Conservation (phyloP, 2,888 invertebrate genomes). For the Pollenia angustigena region DNA sequence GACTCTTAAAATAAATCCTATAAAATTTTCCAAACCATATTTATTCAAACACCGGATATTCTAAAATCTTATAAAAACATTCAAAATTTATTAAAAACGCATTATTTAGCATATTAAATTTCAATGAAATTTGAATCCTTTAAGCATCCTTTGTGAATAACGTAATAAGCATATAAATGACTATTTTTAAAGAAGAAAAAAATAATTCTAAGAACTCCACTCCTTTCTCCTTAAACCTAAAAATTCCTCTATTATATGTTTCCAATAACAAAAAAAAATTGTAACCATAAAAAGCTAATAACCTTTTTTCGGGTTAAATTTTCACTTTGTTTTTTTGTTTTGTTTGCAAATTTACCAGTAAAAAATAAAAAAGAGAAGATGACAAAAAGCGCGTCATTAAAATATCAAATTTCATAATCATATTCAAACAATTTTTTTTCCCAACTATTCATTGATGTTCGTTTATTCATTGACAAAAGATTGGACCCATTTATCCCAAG, state of each 20-base stretch:
- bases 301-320: constrained; percentile 37
- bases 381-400: constrained; percentile 49
- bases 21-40: no score
- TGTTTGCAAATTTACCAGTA: constrained; percentile 55
- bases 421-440: constrained; percentile 33
- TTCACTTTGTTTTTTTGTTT: constrained; percentile 19
- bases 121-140: constrained; percentile 2
- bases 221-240: neutral
- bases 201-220: no score
- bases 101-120: neutral
- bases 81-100: no score
- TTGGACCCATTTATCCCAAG: neutral
- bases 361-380: constrained; percentile 27
- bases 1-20: no score
- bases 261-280: constrained; percentile 26
- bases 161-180: no score
- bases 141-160: neutral
- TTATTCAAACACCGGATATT: no score
- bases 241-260: constrained; percentile 17
- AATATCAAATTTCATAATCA: constrained; percentile 71
- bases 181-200: no score
- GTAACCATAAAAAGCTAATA: constrained; percentile 60
- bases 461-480: constrained; percentile 23
- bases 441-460: constrained; percentile 19
- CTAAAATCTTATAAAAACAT: no score